These are phyloP conservation scores for Apostichopus californicus DNA, from an alignment of 35 echinoderm and acorn worm species.

Conservation along the genomic window DNA sequence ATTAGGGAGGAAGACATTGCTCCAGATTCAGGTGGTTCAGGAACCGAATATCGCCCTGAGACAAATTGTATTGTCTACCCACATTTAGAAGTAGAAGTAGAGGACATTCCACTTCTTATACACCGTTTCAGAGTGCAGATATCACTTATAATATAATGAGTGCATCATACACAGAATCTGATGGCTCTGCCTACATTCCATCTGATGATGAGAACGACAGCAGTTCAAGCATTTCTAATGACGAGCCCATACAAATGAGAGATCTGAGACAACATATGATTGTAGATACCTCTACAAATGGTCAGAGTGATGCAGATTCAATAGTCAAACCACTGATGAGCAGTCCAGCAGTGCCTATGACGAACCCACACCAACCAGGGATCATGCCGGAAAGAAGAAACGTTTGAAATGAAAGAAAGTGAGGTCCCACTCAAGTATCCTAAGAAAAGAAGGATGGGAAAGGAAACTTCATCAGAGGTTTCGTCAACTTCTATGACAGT, in stretches of 20 bases:
- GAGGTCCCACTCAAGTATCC: neutral
- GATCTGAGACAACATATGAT: neutral
- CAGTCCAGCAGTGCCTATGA: neutral
- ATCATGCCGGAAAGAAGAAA: neutral
- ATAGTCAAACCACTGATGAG: neutral
- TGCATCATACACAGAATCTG: neutral
- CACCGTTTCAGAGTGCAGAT: neutral
- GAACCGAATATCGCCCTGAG: neutral
- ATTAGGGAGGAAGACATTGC: neutral
- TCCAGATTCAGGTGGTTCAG: neutral
- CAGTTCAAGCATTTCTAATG: neutral
- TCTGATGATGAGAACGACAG: neutral
- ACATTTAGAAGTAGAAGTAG: neutral
- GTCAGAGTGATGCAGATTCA: neutral
- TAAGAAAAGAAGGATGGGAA: neutral
- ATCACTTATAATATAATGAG: neutral
- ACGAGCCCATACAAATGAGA: neutral
- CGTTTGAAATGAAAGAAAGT: neutral
- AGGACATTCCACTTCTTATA: neutral
- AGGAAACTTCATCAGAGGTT: neutral
- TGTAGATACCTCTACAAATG: neutral
- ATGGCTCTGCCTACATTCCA: neutral
- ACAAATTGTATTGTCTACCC: neutral
- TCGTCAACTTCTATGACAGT: neutral
- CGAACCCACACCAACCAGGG: no score